phyloP scores from a whole-genome alignment of 2,113 vertebrate genomes.

The Columba livia region DNA sequence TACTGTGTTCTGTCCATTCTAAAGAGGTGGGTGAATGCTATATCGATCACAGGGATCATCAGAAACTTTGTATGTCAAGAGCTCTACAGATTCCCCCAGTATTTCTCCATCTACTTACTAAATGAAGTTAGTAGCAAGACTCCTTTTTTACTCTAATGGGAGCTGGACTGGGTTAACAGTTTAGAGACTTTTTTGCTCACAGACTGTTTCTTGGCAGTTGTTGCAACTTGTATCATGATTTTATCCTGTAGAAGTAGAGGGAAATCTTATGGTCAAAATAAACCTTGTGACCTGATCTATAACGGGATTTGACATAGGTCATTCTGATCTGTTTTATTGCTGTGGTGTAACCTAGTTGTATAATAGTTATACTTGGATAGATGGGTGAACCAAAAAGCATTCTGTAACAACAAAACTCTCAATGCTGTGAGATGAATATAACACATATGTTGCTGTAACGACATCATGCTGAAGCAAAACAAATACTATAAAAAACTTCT shows the following conservation, averaged over 20 bases:
- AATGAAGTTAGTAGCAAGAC: not conserved
- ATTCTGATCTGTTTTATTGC: not conserved
- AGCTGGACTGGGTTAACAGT: not conserved
- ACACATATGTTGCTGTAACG: not conserved
- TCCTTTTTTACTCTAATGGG: not conserved
- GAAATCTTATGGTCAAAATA: not conserved
- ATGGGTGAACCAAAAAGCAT: not conserved
- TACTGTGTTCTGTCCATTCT: not conserved
- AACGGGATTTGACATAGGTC: not conserved
- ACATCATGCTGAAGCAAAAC: not conserved
- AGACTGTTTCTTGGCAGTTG: not conserved
- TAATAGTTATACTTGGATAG: not conserved
- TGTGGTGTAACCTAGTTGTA: not conserved
- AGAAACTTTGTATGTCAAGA: not conserved
- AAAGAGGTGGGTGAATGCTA: not conserved
- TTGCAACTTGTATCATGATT: not conserved
- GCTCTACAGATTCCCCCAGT: not conserved
- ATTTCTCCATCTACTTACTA: not conserved
- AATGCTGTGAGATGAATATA: not conserved
- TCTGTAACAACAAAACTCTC: not conserved
- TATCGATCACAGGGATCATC: not conserved
- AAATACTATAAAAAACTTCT: not conserved
- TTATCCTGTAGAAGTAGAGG: not conserved
- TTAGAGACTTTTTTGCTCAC: conserved; percentile 5
- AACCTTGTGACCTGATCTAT: not conserved